phyloP scores from a whole-genome alignment of 2,113 vertebrate species.

The Colaptes auratus region DNA sequence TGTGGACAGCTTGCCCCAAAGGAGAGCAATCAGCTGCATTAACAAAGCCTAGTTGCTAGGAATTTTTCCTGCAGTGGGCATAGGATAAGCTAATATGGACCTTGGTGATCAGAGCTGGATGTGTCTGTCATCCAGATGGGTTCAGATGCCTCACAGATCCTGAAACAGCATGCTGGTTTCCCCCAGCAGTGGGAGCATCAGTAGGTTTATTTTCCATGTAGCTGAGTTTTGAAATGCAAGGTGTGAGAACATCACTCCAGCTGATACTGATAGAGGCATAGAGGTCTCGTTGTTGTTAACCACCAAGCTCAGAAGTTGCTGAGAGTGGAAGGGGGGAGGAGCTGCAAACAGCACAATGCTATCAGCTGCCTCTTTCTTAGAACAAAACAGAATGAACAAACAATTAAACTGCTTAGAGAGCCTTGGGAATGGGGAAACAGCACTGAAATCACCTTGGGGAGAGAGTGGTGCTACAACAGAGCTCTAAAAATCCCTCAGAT shows the following conservation, averaged over 20 bases:
- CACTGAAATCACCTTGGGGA: not conserved
- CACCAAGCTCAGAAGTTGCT: slow-evolving; percentile 6
- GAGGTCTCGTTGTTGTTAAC: slow-evolving; percentile 12
- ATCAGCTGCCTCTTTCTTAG: not conserved
- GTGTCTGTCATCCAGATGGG: not conserved
- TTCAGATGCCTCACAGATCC: not conserved
- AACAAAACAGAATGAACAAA: not conserved
- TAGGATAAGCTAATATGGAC: fast-evolving
- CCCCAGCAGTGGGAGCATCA: not conserved
- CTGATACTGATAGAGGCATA: not conserved
- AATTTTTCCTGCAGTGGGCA: not conserved
- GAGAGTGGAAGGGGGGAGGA: slow-evolving; percentile 8
- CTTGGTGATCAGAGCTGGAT: not conserved
- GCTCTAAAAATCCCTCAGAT: not conserved
- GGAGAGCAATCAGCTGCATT: not conserved
- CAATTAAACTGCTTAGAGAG: not conserved
- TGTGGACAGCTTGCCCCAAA: not conserved
- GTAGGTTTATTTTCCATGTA: not conserved
- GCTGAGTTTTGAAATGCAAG: not conserved
- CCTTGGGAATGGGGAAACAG: not conserved
- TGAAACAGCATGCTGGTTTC: not conserved
- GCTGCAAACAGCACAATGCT: not conserved
- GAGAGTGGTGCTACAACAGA: not conserved
- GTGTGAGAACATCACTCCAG: not conserved
- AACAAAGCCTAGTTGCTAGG: not conserved